These are phyloP conservation scores for Seriola rivoliana DNA, from an alignment of 2,113 vertebrate species.

Conservation along the genomic window DNA sequence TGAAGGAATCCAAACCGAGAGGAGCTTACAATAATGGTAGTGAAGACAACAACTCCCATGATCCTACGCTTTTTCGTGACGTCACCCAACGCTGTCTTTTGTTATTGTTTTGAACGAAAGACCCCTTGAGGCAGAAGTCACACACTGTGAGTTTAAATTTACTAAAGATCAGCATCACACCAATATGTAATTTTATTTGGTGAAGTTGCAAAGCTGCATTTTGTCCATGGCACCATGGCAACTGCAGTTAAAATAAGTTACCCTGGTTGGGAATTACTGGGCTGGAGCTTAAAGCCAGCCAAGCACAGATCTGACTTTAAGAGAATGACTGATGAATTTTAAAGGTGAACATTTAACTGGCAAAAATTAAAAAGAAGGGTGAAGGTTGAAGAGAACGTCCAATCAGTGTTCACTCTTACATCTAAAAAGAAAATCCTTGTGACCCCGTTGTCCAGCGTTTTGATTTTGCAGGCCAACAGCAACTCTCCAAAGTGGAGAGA, in stretches of 20 bases:
- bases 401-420: not conserved
- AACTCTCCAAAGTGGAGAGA: constrained; percentile 43
- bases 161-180: not conserved
- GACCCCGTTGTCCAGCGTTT: constrained; percentile 13
- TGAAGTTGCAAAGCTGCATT: not conserved
- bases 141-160: no score
- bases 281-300: not conserved
- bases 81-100: no score
- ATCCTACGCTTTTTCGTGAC: no score
- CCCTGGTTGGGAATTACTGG: not conserved
- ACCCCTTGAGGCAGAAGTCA: no score
- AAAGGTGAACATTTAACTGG: not conserved
- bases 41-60: no score
- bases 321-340: not conserved
- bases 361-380: not conserved
- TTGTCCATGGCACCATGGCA: not conserved
- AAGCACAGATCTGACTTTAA: not conserved
- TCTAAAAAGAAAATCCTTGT: not conserved
- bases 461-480: constrained; percentile 8
- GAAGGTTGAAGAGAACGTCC: not conserved
- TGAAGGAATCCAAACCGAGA: no score
- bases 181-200: not conserved
- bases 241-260: not conserved
- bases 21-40: no score
- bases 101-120: no score